Conservation (phyloP, 2,888 invertebrate species). For the Acanthosepion pharaonis region DNA sequence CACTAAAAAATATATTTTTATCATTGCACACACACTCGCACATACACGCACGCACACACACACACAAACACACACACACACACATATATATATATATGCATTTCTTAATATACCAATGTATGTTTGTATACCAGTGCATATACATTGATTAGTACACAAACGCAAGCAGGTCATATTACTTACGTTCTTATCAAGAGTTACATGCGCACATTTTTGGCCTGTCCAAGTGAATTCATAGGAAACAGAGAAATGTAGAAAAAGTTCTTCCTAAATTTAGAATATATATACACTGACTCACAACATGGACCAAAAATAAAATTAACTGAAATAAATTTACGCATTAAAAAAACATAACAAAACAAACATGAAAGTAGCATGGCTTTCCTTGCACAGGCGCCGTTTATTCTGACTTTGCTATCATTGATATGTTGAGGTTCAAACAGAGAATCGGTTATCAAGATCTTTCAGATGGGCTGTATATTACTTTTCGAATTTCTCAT, state of each 20-base stretch:
- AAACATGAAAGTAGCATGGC: neutral
- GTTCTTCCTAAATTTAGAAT: neutral
- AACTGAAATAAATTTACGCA: neutral
- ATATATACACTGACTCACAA: neutral
- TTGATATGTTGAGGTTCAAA: neutral
- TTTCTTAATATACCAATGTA: neutral
- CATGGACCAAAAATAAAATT: neutral
- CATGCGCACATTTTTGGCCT: constrained; percentile 3
- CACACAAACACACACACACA: neutral
- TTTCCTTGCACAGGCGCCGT: neutral
- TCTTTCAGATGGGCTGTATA: too few relatives aligned
- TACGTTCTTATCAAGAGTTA: neutral
- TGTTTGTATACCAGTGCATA: neutral
- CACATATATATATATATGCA: neutral
- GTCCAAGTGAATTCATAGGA: neutral
- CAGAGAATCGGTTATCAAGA: neutral
- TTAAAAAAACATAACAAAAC: too few relatives aligned
- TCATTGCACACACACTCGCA: too few relatives aligned
- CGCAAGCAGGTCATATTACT: neutral
- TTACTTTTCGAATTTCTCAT: neutral
- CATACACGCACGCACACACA: too few relatives aligned
- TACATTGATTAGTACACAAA: neutral
- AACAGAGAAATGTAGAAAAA: neutral
- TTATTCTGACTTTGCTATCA: neutral
- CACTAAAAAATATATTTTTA: too few relatives aligned